These are phyloP conservation scores for Cydia strobilella DNA, from an alignment of 1,140 invertebrate genomes.

Conservation along the genomic window DNA sequence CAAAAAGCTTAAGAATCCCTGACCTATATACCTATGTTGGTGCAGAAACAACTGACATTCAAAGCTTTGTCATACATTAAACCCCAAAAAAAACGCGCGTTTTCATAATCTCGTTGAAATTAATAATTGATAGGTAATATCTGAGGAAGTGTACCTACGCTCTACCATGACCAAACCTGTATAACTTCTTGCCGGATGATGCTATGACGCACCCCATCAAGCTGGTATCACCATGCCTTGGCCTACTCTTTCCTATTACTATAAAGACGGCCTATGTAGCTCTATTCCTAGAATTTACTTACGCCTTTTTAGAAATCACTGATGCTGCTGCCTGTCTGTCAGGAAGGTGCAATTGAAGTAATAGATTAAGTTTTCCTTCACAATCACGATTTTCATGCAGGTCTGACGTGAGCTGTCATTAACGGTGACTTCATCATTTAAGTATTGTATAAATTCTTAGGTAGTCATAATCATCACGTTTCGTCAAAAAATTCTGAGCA, in stretches of 20 bases:
- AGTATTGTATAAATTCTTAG: not conserved
- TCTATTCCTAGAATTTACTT: not conserved
- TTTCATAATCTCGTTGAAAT: no score
- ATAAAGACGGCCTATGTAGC: not conserved
- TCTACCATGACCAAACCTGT: conserved; percentile 1
- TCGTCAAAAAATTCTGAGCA: not conserved
- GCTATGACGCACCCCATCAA: conserved; percentile 8
- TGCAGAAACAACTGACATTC: no score
- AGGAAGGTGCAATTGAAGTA: conserved; percentile 50
- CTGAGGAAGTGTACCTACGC: not conserved
- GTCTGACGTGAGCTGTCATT: conserved; percentile 52
- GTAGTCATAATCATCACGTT: not conserved
- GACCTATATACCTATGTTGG: no score
- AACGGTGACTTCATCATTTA: conserved; percentile 46
- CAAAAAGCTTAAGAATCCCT: no score
- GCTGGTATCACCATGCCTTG: conserved; percentile 26
- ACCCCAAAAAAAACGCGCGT: no score
- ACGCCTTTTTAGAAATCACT: not conserved
- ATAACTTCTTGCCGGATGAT: not conserved
- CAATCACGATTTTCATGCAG: conserved; percentile 66
- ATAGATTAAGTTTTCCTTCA: conserved; percentile 53
- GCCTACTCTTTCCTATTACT: conserved; percentile 23
- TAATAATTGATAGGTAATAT: not conserved
- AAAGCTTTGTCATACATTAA: no score
- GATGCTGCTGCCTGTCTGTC: conserved; percentile 38